A percentile compares a stretch with the other conserved stretches of the same genome.
These are phyloP conservation scores for Agriotes lineatus DNA, from an alignment of 2,888 invertebrate species.

Conservation along the genomic window DNA sequence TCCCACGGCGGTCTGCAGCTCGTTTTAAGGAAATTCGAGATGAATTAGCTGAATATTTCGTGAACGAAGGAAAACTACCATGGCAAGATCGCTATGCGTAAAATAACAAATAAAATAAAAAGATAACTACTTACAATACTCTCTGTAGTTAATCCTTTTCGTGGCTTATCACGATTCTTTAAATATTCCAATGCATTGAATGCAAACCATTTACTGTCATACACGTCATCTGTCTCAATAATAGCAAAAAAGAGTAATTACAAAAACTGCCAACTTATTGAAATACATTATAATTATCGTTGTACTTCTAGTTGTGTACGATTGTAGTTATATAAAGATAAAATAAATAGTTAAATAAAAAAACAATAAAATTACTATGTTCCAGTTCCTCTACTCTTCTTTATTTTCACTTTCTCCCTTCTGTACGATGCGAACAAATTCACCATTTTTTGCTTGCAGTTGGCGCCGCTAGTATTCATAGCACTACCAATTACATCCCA, in stretches of 20 bases:
- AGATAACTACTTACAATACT: neutral
- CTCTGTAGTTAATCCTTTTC: neutral
- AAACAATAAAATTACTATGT: neutral
- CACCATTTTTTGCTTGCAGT: conserved; percentile 1
- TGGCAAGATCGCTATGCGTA: conserved; percentile 16
- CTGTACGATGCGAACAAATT: neutral
- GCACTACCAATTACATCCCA: neutral
- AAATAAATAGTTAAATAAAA: neutral
- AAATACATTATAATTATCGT: neutral
- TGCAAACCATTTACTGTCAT: conserved; percentile 4
- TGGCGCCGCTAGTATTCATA: neutral
- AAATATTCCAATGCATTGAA: neutral
- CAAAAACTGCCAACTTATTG: neutral
- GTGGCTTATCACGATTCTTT: conserved; percentile 5
- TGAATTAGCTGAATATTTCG: neutral
- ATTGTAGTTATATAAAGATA: neutral
- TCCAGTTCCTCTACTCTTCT: neutral
- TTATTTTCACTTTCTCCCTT: conserved; percentile 3
- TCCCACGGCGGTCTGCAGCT: conserved; percentile 14
- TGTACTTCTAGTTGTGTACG: neutral
- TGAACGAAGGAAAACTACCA: conserved; percentile 10
- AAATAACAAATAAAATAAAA: neutral
- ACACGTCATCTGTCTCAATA: neutral
- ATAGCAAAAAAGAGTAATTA: neutral
- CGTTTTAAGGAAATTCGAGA: conserved; percentile 10